A percentile compares a stretch with the other conserved stretches of the same genome.
Conservation (phyloP, 2,797 vertebrate species). For the Aeoliscus strigatus region DNA sequence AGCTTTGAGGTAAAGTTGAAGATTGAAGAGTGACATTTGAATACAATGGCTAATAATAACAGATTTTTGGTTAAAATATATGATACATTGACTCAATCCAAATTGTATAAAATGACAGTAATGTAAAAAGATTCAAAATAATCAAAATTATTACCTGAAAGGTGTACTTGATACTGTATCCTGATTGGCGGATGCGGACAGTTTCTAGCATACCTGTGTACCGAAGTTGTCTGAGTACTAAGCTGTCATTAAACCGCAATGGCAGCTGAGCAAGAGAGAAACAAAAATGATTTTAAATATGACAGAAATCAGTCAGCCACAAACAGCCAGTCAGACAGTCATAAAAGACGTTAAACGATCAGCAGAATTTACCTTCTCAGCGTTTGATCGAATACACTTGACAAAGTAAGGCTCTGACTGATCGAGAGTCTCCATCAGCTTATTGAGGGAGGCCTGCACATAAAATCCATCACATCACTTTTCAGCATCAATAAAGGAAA, state of each 20-base stretch:
- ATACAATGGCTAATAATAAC: too few species aligned
- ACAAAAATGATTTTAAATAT: neutral
- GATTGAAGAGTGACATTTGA: too few species aligned
- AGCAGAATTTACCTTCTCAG: constrained; percentile 83
- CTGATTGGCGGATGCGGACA: constrained; percentile 90
- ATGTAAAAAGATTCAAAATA: too few species aligned
- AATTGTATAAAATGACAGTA: too few species aligned
- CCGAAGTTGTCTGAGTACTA: constrained; percentile 91
- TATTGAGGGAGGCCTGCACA: constrained; percentile 87
- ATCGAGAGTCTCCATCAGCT: constrained; percentile 94
- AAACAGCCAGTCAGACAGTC: too few species aligned
- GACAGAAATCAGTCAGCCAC: too few species aligned
- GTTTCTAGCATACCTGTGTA: constrained; percentile 98
- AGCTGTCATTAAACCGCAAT: constrained; percentile 84
- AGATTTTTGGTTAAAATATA: too few species aligned
- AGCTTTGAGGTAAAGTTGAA: too few species aligned
- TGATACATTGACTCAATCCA: too few species aligned
- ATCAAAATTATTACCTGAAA: constrained; percentile 95
- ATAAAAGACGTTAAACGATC: too few species aligned
- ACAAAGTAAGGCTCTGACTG: constrained; percentile 97
- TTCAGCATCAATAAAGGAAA: neutral
- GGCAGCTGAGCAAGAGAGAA: constrained; percentile 77
- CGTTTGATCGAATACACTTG: constrained; percentile 95
- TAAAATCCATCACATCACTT: constrained; percentile 7
- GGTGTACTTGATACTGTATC: constrained; percentile 93